Percentiles rank a stretch among this genome's conserved stretches.
phyloP scores from a whole-genome alignment of 2,113 vertebrate species.

The Andinoacara biseriatus region DNA sequence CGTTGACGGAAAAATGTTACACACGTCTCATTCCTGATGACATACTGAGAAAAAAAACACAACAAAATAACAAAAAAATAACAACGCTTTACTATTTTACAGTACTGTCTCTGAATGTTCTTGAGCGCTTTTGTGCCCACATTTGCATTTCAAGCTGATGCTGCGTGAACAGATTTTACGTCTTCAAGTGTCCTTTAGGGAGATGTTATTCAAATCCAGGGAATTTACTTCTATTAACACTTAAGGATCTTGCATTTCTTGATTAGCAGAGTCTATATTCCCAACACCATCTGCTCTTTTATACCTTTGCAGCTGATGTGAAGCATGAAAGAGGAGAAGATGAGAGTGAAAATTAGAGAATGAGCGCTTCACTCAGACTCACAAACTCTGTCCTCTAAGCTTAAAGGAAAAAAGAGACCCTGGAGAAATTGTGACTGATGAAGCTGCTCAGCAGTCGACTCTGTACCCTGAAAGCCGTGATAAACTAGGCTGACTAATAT shows the following conservation, averaged over 20 bases:
- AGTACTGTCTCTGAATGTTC: not conserved
- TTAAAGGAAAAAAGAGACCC: slow-evolving; percentile 37
- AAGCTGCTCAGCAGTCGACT: slow-evolving; percentile 41
- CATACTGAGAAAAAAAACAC: not conserved
- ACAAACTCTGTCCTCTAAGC: slow-evolving; percentile 31
- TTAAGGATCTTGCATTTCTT: not conserved
- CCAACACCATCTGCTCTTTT: slow-evolving; percentile 21
- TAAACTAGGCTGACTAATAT: slow-evolving; percentile 55
- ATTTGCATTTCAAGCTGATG: not conserved
- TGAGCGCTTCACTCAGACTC: slow-evolving; percentile 20
- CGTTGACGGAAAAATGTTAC: not conserved
- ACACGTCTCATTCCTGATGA: no score
- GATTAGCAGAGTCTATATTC: not conserved
- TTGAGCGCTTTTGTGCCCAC: not conserved
- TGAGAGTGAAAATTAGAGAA: not conserved
- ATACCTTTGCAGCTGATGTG: not conserved
- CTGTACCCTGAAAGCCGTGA: slow-evolving; percentile 30
- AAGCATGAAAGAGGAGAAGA: not conserved
- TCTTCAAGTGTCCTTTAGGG: not conserved
- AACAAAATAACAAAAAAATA: no score
- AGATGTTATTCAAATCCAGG: not conserved
- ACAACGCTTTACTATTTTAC: not conserved
- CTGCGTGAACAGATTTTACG: not conserved
- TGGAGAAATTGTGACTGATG: slow-evolving; percentile 46
- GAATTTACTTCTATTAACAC: not conserved